Conservation (phyloP, 2,113 vertebrate genomes). For the Struthidea cinerea region DNA sequence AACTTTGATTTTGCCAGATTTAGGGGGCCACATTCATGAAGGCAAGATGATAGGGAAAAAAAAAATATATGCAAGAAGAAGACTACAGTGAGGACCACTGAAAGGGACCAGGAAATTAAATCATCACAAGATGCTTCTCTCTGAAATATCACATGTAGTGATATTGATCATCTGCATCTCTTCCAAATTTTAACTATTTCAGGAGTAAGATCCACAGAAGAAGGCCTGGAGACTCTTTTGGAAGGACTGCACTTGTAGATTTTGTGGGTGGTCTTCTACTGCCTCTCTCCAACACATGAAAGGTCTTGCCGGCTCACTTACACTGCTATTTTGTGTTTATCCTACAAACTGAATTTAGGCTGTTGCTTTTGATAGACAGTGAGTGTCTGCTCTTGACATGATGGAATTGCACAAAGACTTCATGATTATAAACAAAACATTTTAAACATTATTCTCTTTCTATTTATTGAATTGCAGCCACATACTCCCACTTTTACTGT, state of each 20-base stretch:
- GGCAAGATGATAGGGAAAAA: background rate
- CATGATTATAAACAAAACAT: background rate
- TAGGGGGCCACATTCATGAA: background rate
- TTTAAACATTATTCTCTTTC: background rate
- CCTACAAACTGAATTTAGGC: background rate
- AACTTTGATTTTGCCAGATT: background rate
- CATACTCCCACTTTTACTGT: background rate
- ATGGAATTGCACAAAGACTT: background rate
- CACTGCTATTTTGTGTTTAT: background rate
- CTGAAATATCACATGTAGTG: background rate
- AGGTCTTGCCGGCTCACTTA: background rate
- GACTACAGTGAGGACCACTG: background rate
- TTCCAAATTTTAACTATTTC: background rate
- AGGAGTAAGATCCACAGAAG: background rate
- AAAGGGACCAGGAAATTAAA: background rate
- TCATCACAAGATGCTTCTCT: background rate
- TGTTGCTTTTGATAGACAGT: background rate
- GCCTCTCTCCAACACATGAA: background rate
- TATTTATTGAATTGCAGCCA: background rate
- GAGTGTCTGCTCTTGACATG: background rate
- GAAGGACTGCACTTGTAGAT: background rate
- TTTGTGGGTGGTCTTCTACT: background rate
- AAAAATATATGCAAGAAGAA: background rate
- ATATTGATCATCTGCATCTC: background rate
- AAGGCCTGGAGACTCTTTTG: background rate